Conservation (phyloP, 1,140 invertebrate genomes). For the Meteorus sp. region DNA sequence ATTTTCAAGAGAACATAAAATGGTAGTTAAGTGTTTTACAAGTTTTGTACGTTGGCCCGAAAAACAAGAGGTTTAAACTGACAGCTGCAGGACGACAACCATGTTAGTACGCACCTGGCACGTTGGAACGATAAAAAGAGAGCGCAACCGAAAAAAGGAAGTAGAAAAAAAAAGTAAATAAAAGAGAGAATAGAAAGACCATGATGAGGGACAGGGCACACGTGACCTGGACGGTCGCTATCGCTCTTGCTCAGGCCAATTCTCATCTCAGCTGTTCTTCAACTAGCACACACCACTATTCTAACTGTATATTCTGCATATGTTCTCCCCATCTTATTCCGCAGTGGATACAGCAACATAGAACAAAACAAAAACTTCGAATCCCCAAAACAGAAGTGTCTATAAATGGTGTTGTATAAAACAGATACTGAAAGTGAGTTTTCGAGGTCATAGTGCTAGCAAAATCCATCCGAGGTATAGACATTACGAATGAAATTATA, state of each 20-base stretch:
- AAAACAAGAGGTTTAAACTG: not conserved
- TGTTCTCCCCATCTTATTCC: not conserved
- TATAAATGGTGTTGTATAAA: too few species aligned
- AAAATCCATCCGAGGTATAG: too few species aligned
- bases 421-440: too few species aligned
- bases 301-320: not conserved
- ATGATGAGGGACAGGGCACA: not conserved
- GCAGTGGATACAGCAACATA: not conserved
- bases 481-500: too few species aligned
- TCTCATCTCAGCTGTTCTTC: not conserved
- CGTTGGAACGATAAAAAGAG: not conserved
- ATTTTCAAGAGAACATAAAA: not conserved
- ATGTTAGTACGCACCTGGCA: conserved; percentile 8
- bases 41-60: not conserved
- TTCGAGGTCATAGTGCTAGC: too few species aligned
- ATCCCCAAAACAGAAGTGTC: too few species aligned
- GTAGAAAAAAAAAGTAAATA: not conserved
- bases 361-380: too few species aligned
- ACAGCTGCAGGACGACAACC: not conserved
- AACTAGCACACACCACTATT: not conserved
- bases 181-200: not conserved
- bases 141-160: too few species aligned
- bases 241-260: not conserved
- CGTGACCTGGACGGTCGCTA: not conserved
- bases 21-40: not conserved